These are phyloP conservation scores for Okamejei kenojei DNA, from an alignment of 2,797 vertebrate genomes.

Conservation along the genomic window DNA sequence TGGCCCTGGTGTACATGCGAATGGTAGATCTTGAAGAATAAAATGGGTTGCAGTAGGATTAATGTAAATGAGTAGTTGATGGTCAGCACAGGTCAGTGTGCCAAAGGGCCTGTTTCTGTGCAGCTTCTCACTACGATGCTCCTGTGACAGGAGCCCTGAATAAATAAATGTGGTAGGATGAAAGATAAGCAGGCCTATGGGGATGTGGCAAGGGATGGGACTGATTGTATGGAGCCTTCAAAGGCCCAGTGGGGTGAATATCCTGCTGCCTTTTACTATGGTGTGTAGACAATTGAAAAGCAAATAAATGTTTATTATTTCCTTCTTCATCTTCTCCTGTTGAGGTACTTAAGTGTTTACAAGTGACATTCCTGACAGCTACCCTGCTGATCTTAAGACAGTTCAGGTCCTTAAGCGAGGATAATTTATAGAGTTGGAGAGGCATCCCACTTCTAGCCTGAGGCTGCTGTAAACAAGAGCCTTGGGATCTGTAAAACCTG, in stretches of 20 bases:
- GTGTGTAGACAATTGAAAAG: background rate
- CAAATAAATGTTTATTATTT: background rate
- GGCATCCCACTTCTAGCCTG: background rate
- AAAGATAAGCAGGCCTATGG: background rate
- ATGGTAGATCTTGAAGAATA: too few relatives aligned
- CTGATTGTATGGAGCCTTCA: background rate
- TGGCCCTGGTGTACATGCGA: too few relatives aligned
- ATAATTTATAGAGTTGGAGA: slow-evolving; percentile 15
- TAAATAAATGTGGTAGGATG: background rate
- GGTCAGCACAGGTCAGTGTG: too few relatives aligned
- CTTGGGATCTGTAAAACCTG: background rate
- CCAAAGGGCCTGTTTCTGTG: too few relatives aligned
- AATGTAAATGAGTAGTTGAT: too few relatives aligned
- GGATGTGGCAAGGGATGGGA: background rate
- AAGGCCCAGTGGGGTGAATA: background rate
- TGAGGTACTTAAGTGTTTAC: background rate
- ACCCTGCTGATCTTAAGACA: background rate
- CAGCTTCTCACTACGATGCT: too few relatives aligned
- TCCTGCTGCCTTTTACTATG: background rate
- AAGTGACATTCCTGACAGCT: background rate
- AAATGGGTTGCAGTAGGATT: too few relatives aligned
- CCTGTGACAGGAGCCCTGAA: too few relatives aligned
- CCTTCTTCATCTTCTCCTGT: background rate
- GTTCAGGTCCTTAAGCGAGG: background rate
- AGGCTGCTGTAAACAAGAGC: background rate